phyloP scores from a whole-genome alignment of 2,888 invertebrate species.

The Cotesia congregata region DNA sequence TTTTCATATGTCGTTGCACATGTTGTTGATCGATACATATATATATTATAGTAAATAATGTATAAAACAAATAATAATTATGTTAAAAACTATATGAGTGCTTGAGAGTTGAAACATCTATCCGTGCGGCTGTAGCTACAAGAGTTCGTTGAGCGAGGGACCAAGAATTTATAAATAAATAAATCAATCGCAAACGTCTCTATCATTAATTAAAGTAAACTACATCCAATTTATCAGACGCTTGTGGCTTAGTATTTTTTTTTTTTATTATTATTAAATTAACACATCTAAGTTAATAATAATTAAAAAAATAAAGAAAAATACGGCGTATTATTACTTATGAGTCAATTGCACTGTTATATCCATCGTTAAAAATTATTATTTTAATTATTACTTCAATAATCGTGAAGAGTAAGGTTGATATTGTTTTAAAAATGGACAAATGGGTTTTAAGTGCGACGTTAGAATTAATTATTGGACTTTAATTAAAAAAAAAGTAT shows the following conservation, averaged over 20 bases:
- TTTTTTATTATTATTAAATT: neutral
- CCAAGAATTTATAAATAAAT: conserved; percentile 35
- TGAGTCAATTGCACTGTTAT: neutral
- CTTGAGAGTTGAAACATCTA: conserved; percentile 35
- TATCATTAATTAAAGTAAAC: neutral
- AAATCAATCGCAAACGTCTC: neutral
- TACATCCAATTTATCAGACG: neutral
- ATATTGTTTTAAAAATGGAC: conserved; percentile 10
- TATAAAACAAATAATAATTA: conserved; percentile 23
- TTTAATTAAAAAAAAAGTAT: conserved; percentile 40
- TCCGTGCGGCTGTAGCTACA: conserved; percentile 24
- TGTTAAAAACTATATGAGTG: conserved; percentile 6
- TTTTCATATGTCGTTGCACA: conserved; percentile 47
- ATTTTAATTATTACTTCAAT: neutral
- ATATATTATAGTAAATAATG: conserved; percentile 41
- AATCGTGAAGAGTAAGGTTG: neutral
- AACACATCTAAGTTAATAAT: neutral
- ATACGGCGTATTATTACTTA: neutral
- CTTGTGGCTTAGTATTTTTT: neutral
- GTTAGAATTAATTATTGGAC: conserved; percentile 35
- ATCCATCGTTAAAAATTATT: neutral
- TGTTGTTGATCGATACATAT: conserved; percentile 46
- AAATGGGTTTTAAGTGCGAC: conserved; percentile 9
- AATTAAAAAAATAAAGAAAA: neutral
- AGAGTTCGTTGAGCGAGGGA: conserved; percentile 39